phyloP scores from a whole-genome alignment of 2,888 invertebrate species.

The Tenodera sinensis region DNA sequence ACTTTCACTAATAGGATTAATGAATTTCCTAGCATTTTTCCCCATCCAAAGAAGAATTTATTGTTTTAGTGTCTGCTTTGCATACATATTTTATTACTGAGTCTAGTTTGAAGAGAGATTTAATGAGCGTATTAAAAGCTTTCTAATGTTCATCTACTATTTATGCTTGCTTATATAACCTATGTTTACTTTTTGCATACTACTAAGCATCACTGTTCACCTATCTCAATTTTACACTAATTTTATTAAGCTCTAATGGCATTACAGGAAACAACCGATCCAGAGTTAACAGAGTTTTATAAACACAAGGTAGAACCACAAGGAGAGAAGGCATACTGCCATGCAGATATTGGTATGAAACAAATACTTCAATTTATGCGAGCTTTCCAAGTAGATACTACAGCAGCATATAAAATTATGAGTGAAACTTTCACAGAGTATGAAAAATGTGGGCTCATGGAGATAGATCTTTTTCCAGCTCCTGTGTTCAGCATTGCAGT shows the following conservation, averaged over 20 bases:
- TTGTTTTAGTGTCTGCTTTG: no score
- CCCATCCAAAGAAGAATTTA: no score
- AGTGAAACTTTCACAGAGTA: constrained; percentile 29
- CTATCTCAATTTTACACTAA: neutral
- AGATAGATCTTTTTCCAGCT: constrained; percentile 52
- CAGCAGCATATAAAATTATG: constrained; percentile 28
- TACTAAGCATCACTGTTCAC: neutral
- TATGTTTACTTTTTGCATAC: neutral
- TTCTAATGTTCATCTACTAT: no score
- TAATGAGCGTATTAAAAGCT: no score
- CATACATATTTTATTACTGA: no score
- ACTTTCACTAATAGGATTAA: no score
- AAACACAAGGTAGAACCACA: constrained; percentile 60
- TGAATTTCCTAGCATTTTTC: no score
- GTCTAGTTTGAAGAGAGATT: no score
- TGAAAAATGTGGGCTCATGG: constrained; percentile 31
- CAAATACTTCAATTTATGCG: constrained; percentile 53
- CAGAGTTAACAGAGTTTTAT: constrained; percentile 59
- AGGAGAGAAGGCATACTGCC: constrained; percentile 55
- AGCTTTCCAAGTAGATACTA: constrained; percentile 50
- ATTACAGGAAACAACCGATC: constrained; percentile 61
- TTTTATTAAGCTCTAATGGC: neutral
- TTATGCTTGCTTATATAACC: no score
- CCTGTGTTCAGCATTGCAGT: constrained; percentile 56
- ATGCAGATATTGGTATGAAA: constrained; percentile 56